Evolutionary conservation across 2,888 invertebrate species (phyloP), one percentile per base, ranked within the genome.

Genomic region (Aphrophora alni): DNA sequence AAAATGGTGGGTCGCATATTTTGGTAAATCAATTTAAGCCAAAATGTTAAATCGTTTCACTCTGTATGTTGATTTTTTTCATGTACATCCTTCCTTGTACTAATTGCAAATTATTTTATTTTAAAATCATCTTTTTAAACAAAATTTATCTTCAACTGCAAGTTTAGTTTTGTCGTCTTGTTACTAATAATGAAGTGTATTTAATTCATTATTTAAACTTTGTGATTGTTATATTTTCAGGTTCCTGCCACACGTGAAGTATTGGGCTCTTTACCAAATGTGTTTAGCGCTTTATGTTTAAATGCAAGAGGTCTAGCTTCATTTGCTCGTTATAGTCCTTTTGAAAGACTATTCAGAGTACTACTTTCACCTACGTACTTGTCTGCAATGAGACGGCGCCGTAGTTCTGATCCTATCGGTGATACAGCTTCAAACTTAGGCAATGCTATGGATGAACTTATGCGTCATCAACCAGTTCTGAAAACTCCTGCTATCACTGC

Each of bases 401-500:
- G 96, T 24, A 94, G 93, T 84, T 93, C 95, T 0, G 96, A 96
- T 88, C 93, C 93, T 0, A 88, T 93, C 85, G 93, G 93, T 3
- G 95, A 95, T 86, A 96, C 96, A 5, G 96, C 96, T 0, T 93
- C 94, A 70, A 95, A 94, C 89, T 89, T 97, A 44, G 96, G 96
- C 17, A 95, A 94, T 88, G 94, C 96, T 0, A 95, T 97, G 94
- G 96, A 97, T 87, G 96, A 97, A 87, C 87, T 97, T 12, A 95
- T 97, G 93, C 90, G 97, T 73, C 96, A 97, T 87, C 96, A 97
- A 87, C 96, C 96, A 0, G 94, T 93, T 82, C 89, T 97, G 72
- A 92, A 95, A 87, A 90, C 92, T 4, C 93, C 94, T 86, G 95
- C 96, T 7, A 95, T 94, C 4, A 91, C 92, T 69, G 95, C 95